A percentile compares a stretch with the other conserved stretches of the same genome.
These are phyloP conservation scores for Incurvaria masculella DNA, from an alignment of 2,888 invertebrate genomes.

Conservation along the genomic window DNA sequence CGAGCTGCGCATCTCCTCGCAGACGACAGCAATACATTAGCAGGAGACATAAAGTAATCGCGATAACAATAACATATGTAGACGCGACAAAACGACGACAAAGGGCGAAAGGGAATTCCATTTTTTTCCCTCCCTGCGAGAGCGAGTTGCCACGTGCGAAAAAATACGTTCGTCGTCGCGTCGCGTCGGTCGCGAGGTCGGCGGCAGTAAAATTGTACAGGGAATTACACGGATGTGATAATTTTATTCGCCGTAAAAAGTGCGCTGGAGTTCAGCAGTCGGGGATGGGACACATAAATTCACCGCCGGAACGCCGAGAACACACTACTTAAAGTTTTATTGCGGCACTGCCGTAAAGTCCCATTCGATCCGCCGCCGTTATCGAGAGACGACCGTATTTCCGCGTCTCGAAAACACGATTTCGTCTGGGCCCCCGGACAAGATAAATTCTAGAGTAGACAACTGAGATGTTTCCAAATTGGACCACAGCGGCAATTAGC, in stretches of 20 bases:
- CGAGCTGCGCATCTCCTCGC: not conserved
- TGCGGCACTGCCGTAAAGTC: not conserved
- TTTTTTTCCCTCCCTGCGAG: not conserved
- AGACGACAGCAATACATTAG: not conserved
- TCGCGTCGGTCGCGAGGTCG: not conserved
- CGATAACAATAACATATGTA: not conserved
- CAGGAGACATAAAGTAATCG: not conserved
- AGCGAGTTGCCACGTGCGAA: not conserved
- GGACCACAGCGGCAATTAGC: not conserved
- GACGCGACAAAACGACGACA: not conserved
- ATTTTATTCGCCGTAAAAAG: constrained; percentile 3
- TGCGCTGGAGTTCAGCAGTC: not conserved
- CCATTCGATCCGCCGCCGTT: not conserved
- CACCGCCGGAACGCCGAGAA: not conserved
- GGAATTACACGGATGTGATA: constrained; percentile 3
- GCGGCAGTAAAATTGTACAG: not conserved
- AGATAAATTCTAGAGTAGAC: not conserved
- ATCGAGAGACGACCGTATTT: not conserved
- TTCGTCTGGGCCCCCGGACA: too few species aligned
- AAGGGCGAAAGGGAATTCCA: not conserved
- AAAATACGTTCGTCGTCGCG: constrained; percentile 1
- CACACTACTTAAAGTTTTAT: not conserved
- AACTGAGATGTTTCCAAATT: not conserved
- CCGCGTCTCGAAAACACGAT: too few species aligned
- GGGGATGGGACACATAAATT: not conserved